Base-by-base conservation (phyloP, 2,888 invertebrate species). In the Archips xylosteana region DNA sequence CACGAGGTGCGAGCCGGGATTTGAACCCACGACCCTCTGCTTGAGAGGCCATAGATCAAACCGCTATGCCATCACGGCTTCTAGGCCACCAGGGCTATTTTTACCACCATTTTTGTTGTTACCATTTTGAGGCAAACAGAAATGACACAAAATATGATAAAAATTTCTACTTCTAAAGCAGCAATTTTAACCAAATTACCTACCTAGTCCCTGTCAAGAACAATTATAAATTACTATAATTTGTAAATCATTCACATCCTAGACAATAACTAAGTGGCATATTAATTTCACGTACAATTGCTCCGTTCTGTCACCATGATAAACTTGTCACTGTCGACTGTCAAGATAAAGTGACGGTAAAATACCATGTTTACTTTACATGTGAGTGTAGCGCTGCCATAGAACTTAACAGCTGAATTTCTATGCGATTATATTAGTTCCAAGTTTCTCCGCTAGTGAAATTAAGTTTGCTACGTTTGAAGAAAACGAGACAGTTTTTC, bases 311-410 rank as follows among this genome's bases (percentile, higher is more conserved):
- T 78, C 79, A 78, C 72, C 34, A 12, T 60, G 81, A 81, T 81
- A 81, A 78, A 70, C 69, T 61, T 66, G 63, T 70, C 61, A 74
- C 59, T 70, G 65, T 80, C 80, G 78, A 9, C 74, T 75, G 84
- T 86, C 86, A 77, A 87, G 86, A 87, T 87, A 87, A 83, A 59
- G 65, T 67, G 74, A 64, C 49, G 60, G 65, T 51, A 15, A 13
- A 23, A 9, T 39, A 36, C 49, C 49, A 65, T 15, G 32, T 69
- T 60, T 64, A 23, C 12, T 64, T 59, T 69, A 42, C 73, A 1
- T 59, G n/a, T 51, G 32, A 51, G n/a, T n/a, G 51, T 15, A n/a
- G 39, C 73, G 59, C 68, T 15, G 39, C 15, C 10, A 39, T 49
- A 13, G 1, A 51, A 42, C n/a, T 49, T n/a, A 39, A 2, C 9